These are phyloP conservation scores for Platichthys stellatus DNA, from an alignment of 2,113 vertebrate genomes.

Conservation along the genomic window DNA sequence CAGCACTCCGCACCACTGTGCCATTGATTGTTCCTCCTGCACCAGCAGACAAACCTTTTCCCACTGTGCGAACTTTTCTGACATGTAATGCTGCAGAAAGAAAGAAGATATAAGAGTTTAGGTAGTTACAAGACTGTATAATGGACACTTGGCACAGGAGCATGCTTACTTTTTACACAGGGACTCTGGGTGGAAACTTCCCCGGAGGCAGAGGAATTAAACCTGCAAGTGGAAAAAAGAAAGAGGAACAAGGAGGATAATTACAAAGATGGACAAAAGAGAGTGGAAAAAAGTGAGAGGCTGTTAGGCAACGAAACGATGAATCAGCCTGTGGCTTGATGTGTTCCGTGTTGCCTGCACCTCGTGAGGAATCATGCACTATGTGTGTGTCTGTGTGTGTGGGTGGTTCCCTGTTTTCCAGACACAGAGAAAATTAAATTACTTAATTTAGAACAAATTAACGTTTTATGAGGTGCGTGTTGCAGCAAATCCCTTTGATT, in stretches of 20 bases:
- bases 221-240: conserved; percentile 55
- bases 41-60: conserved; percentile 52
- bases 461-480: conserved; percentile 16
- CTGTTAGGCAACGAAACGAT: conserved; percentile 23
- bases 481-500: not conserved
- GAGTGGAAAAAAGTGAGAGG: not conserved
- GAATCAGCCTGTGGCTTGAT: conserved; percentile 34
- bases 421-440: conserved; percentile 12
- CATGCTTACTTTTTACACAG: conserved; percentile 65
- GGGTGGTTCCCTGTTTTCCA: conserved; percentile 21
- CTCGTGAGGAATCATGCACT: conserved; percentile 28
- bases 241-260: conserved; percentile 9
- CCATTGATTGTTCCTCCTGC: conserved; percentile 68
- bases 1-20: conserved; percentile 77
- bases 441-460: conserved; percentile 29
- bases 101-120: not conserved
- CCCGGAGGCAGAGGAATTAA: conserved; percentile 26
- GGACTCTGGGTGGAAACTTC: conserved; percentile 46
- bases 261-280: conserved; percentile 1
- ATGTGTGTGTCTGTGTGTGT: not conserved
- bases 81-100: conserved; percentile 25
- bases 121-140: not conserved
- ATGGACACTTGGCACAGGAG: not conserved
- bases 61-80: conserved; percentile 70
- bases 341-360: conserved; percentile 1